Conservation (phyloP, 2,888 invertebrate species). For the Julus scanicus region DNA sequence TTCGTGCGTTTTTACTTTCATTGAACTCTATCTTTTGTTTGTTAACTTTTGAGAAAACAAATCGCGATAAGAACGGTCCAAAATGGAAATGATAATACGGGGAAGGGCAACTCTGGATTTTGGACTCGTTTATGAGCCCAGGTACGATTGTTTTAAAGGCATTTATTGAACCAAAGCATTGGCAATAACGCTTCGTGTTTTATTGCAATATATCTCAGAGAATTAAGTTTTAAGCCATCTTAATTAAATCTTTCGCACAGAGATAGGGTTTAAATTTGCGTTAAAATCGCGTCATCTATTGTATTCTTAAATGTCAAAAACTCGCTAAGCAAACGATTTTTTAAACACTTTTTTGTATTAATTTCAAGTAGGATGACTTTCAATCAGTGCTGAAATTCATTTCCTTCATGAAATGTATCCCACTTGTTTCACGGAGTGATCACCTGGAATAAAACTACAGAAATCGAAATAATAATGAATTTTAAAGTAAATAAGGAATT, state of each 20-base stretch:
- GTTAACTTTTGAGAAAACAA: not conserved
- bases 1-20: not conserved
- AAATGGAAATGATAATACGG: not conserved
- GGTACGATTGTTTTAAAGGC: not conserved
- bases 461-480: conserved; percentile 23
- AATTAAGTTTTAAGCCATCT: not conserved
- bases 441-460: no score
- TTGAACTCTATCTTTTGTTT: conserved; percentile 2
- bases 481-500: conserved; percentile 22
- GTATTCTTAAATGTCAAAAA: not conserved
- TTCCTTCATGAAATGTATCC: not conserved
- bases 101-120: not conserved
- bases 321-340: not conserved
- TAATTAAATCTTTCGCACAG: not conserved
- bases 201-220: not conserved
- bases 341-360: not conserved
- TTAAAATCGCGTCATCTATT: not conserved
- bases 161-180: not conserved
- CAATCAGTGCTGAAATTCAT: not conserved
- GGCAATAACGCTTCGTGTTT: not conserved
- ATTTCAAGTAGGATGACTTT: not conserved
- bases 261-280: not conserved
- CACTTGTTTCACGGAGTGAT: not conserved
- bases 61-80: not conserved
- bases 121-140: not conserved